A percentile compares a stretch with the other conserved stretches of the same genome.
phyloP scores from a whole-genome alignment of 2,888 invertebrate species.

The Limnephilus rhombicus region DNA sequence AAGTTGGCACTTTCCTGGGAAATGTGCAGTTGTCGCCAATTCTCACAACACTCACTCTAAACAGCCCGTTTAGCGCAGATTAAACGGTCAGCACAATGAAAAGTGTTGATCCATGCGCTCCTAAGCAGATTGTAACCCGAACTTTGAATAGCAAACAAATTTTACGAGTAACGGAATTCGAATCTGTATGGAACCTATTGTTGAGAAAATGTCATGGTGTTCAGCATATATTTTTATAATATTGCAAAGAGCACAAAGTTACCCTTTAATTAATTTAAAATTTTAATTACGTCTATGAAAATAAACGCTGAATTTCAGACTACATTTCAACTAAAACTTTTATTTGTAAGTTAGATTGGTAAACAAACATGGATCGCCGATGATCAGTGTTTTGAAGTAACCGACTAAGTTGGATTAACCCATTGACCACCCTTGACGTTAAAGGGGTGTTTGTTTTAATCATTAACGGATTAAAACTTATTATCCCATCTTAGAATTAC shows the following conservation, averaged over 20 bases:
- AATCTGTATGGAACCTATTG: neutral
- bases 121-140: neutral
- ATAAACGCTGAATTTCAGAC: neutral
- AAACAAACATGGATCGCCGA: neutral
- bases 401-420: neutral
- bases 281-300: neutral
- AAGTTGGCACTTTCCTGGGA: slow-evolving; percentile 40
- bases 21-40: slow-evolving; percentile 31
- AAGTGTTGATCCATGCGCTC: neutral
- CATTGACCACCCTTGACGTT: neutral
- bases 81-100: slow-evolving; percentile 5
- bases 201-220: neutral
- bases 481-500: neutral
- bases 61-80: slow-evolving; percentile 2
- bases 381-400: neutral
- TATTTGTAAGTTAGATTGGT: neutral
- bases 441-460: neutral
- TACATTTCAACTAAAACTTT: neutral
- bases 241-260: too few relatives aligned
- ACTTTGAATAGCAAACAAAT: neutral
- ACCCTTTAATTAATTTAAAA: too few relatives aligned
- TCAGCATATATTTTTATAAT: too few relatives aligned
- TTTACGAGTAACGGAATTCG: neutral
- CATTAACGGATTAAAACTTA: neutral
- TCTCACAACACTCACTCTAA: slow-evolving; percentile 2